Percentiles rank a stretch among this genome's conserved stretches.
phyloP scores from a whole-genome alignment of 2,888 invertebrate species.

The Conchocele bisecta region DNA sequence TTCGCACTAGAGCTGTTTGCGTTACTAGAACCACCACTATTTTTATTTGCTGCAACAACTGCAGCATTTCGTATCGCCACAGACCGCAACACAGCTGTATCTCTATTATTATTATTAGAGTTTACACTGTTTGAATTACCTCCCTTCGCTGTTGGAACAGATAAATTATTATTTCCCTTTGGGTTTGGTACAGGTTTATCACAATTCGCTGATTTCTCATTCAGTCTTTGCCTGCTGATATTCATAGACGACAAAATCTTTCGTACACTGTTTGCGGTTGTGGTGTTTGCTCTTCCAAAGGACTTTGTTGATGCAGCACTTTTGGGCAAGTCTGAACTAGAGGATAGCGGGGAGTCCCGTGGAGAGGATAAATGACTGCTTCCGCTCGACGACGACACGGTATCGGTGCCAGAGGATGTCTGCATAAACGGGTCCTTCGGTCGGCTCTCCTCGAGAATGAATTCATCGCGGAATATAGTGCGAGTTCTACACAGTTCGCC shows the following conservation, averaged over 20 bases:
- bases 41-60: constrained; percentile 19
- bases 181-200: constrained; percentile 32
- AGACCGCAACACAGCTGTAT: constrained; percentile 31
- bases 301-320: no score
- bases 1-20: constrained; percentile 17
- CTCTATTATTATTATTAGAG: constrained; percentile 12
- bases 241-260: constrained; percentile 11
- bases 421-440: constrained; percentile 68
- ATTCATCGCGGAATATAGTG: constrained; percentile 75
- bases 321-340: no score
- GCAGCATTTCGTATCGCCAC: constrained; percentile 50
- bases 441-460: constrained; percentile 77
- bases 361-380: constrained; percentile 66
- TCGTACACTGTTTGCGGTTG: constrained; percentile 5
- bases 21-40: background rate
- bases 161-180: constrained; percentile 2
- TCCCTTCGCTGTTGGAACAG: background rate
- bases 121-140: background rate
- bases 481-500: constrained; percentile 65
- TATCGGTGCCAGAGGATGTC: constrained; percentile 66
- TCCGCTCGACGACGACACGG: constrained; percentile 62
- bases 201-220: constrained; percentile 16
- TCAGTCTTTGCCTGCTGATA: constrained; percentile 14
- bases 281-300: no score
- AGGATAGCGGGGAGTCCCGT: constrained; percentile 51